phyloP scores from a whole-genome alignment of 2,113 vertebrate species.

The Anhinga anhinga region DNA sequence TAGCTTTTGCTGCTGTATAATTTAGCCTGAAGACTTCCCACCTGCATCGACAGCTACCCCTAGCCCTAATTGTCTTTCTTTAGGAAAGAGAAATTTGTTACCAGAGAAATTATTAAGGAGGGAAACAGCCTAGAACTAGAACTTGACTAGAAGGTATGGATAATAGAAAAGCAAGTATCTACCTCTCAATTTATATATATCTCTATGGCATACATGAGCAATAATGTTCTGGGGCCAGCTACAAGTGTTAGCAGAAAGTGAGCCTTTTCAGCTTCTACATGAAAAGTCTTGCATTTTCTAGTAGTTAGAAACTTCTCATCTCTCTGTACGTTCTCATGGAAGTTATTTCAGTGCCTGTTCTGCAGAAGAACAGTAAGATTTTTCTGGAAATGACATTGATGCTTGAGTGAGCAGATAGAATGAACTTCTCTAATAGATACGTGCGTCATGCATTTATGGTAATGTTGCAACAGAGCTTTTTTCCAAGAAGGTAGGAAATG shows the following conservation, averaged over 20 bases:
- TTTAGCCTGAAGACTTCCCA: not conserved
- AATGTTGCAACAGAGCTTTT: not conserved
- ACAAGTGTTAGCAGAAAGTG: not conserved
- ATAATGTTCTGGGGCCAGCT: not conserved
- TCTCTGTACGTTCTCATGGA: not conserved
- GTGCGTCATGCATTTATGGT: not conserved
- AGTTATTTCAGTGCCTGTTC: not conserved
- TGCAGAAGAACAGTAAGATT: not conserved
- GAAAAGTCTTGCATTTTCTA: not conserved
- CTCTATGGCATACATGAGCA: not conserved
- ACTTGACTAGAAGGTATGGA: not conserved
- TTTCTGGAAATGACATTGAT: not conserved
- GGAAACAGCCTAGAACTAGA: not conserved
- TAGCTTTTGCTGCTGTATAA: not conserved
- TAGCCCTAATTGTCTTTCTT: not conserved
- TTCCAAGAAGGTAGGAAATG: not conserved
- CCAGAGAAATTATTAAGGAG: not conserved
- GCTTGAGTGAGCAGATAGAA: not conserved
- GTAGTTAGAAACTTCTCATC: not conserved
- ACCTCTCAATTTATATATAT: not conserved
- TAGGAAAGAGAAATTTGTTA: not conserved
- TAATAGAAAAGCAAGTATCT: not conserved
- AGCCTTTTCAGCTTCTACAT: not conserved
- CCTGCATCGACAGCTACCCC: not conserved
- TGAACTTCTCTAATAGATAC: not conserved